Base-by-base conservation (phyloP, 2,113 vertebrate species). In the Burhinus oedicnemus region DNA sequence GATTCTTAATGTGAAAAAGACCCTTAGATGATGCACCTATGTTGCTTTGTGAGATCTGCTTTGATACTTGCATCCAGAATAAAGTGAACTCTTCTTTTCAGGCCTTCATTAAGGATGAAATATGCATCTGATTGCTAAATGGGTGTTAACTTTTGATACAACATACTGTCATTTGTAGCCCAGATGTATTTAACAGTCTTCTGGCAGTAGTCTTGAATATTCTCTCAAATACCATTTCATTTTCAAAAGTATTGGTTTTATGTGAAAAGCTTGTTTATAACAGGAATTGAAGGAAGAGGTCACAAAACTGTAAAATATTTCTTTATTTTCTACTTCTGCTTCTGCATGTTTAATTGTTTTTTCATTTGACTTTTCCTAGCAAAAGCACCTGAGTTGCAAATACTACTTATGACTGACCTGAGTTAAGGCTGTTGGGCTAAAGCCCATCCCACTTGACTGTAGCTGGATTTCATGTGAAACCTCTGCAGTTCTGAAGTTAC, bases 1-100 rank as follows among this genome's bases (percentile, higher is more conserved):
- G 99, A 99, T 99, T 99, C 99, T 99, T 99, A 99, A 99, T 99
- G 99, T 98, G 98, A 98, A 99, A 99, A 99, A 99, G 99, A 99
- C 99, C 99, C 98, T 98, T 98, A 98, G 98, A 99, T 99, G 98
- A 98, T 98, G 98, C 49, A 42, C 97, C 97, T 95, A 23, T 97
- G 95, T 97, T 98, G 97, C 97, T 98, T 95, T 95, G 88, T 91
- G 96, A 98, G 97, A 98, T 98, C 93, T 97, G 96, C 96, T 96
- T 96, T 97, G 97, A 98, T 98, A 97, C 96, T 86, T 98, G 94
- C 96, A 92, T 96, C 83, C 88, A 97, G 96, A 98, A 98, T 98
- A 97, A 98, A 97, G 97, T 98, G 98, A 98, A 98, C 97, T 98
- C 97, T 96, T 86, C 98, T 97, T 98, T 98, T 83, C 82, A 96